Base-by-base conservation (phyloP, 2,888 invertebrate species). In the Kryphioiulus occultus region DNA sequence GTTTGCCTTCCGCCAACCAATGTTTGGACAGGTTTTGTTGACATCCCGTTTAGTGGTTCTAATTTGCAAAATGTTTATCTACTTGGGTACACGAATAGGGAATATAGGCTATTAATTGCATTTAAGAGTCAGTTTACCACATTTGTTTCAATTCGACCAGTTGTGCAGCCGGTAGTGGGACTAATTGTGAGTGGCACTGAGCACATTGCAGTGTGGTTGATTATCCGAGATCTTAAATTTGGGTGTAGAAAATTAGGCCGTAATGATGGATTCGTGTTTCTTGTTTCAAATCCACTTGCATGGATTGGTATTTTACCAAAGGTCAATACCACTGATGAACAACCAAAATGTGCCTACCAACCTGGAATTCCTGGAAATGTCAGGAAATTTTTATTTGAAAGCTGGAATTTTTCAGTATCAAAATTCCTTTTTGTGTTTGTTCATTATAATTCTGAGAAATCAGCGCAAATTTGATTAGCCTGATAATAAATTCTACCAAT, bases 21-120 rank as follows among this genome's bases (percentile, higher is more conserved):
- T 68, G 68, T 68, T 68, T 68, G 68, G 68, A 68, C 26, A 68
- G 68, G 68, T 68, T 68, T 68, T 68, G 68, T 68, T 68, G 68
- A 68, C 68, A 68, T 68, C 68, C 68, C 68, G 68, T 68, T 68
- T 68, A 22, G 68, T 26, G 68, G 68, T 68, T 68, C 12, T 9
- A 22, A 68, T 68, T 68, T 68, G 68, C 68, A 68, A 68, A 68
- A 68, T 68, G 68, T 10, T 68, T 68, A 26, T 68, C n/a, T 68
- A 12, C n/a, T n/a, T 68, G 68, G 22, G 7, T 22, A 22, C 68
- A 68, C 68, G 68, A 10, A 68, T 68, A 22, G 68, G 68, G 26
- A 68, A n/a, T n/a, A n/a, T n/a, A n/a, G n/a, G n/a, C n/a, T n/a
- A 68, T 68, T 9, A 26, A 12, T 68, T n/a, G 26, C 68, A 68